These are phyloP conservation scores for Pygoscelis adeliae DNA, from an alignment of 2,113 vertebrate genomes.

Conservation along the genomic window DNA sequence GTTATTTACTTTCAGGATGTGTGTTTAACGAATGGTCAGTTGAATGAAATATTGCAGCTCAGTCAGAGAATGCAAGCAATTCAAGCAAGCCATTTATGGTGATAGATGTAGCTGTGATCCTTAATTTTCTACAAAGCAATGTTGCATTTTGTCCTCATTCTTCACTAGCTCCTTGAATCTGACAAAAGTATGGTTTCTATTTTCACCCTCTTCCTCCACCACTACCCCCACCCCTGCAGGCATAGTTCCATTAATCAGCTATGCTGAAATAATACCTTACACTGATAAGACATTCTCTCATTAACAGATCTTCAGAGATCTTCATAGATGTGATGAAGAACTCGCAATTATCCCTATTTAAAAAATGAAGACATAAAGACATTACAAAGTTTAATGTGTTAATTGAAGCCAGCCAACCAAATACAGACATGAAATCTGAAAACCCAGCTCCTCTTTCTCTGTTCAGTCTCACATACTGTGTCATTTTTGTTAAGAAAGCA, in stretches of 20 bases:
- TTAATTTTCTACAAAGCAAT: slow-evolving; percentile 50
- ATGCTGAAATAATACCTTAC: neutral
- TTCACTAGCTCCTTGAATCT: slow-evolving; percentile 41
- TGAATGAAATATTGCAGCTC: slow-evolving; percentile 68
- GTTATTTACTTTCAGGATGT: slow-evolving; percentile 72
- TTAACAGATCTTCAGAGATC: slow-evolving; percentile 4
- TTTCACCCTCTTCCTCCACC: slow-evolving; percentile 34
- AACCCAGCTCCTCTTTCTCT: neutral
- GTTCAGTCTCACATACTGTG: neutral
- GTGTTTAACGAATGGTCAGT: slow-evolving; percentile 67
- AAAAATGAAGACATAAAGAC: neutral
- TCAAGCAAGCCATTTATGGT: slow-evolving; percentile 62
- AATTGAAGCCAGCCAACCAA: slow-evolving; percentile 28
- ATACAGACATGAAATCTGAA: neutral
- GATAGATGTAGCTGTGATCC: slow-evolving; percentile 61
- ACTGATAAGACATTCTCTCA: neutral
- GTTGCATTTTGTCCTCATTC: slow-evolving; percentile 48
- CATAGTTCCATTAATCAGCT: slow-evolving; percentile 12
- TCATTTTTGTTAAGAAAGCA: neutral
- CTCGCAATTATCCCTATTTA: neutral
- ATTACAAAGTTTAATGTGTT: neutral
- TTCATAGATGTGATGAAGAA: neutral
- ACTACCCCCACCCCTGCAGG: neutral
- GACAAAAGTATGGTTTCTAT: slow-evolving; percentile 57
- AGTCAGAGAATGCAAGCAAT: slow-evolving; percentile 60